Evolutionary conservation across 2,888 invertebrate species (phyloP).

Genomic region (Azorinus chamasolen): DNA sequence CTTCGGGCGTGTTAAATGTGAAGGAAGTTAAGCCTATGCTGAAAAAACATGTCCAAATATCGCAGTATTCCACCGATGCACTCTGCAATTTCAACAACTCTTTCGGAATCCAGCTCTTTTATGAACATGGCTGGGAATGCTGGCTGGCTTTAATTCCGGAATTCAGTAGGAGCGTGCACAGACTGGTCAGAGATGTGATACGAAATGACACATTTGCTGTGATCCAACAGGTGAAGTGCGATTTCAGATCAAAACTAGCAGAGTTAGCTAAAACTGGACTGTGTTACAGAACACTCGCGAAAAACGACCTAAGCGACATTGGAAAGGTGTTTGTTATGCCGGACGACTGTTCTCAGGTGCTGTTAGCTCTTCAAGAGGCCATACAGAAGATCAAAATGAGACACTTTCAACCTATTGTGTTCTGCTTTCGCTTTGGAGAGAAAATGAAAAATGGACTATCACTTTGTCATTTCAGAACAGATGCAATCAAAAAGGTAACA

Average conservation of each 20-base stretch:
- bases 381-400: neutral
- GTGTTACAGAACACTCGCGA: conserved; percentile 10
- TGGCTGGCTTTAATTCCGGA: neutral
- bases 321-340: neutral
- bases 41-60: neutral
- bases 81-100: neutral
- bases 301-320: conserved; percentile 1
- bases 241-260: conserved; percentile 6
- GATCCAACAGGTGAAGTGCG: neutral
- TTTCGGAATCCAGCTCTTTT: conserved; percentile 2
- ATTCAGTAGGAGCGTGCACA: neutral
- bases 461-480: neutral
- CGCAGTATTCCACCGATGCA: neutral
- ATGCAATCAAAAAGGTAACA: conserved; percentile 1
- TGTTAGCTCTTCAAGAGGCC: neutral
- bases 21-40: neutral
- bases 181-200: conserved; percentile 1
- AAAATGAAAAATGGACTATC: neutral
- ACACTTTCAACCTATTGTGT: neutral
- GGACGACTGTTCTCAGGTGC: neutral
- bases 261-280: neutral
- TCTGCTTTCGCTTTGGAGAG: conserved; percentile 6
- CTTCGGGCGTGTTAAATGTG: neutral
- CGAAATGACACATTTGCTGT: neutral
- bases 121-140: conserved; percentile 7